A percentile compares a stretch with the other conserved stretches of the same genome.
phyloP scores from a whole-genome alignment of 64 coral and sea anemone species.

The Montipora foliosa region DNA sequence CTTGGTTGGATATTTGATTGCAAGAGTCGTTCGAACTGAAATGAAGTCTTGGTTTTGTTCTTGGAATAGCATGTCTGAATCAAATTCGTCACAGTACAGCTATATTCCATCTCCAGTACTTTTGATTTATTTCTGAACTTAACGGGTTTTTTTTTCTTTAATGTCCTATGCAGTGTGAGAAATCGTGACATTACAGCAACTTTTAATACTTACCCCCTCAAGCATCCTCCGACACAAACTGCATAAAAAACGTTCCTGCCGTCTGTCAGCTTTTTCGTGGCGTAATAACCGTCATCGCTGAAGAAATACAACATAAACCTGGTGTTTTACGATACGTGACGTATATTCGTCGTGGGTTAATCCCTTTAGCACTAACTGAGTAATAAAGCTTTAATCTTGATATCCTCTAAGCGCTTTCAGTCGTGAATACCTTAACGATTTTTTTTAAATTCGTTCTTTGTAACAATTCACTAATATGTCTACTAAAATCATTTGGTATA shows the following conservation, averaged over 20 bases:
- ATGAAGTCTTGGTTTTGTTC: neutral
- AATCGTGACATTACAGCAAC: neutral
- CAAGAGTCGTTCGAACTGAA: neutral
- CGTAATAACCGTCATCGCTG: neutral
- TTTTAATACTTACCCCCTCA: neutral
- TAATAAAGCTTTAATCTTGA: neutral
- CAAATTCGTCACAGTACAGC: neutral
- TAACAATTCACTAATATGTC: conserved; percentile 18
- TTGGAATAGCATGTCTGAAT: too few species aligned
- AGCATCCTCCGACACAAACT: neutral
- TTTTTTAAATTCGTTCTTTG: neutral
- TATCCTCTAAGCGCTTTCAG: neutral
- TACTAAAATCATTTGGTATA: neutral
- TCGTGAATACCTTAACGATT: neutral
- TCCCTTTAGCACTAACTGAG: neutral
- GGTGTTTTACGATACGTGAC: neutral
- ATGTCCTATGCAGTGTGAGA: neutral
- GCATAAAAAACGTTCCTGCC: neutral
- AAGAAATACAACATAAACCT: neutral
- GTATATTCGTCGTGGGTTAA: neutral
- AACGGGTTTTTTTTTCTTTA: neutral
- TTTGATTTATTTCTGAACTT: neutral
- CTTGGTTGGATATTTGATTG: neutral
- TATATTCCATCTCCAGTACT: neutral
- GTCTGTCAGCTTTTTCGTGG: conserved; percentile 16